Conservation (phyloP, 2,888 invertebrate genomes). For the Nezara viridula region DNA sequence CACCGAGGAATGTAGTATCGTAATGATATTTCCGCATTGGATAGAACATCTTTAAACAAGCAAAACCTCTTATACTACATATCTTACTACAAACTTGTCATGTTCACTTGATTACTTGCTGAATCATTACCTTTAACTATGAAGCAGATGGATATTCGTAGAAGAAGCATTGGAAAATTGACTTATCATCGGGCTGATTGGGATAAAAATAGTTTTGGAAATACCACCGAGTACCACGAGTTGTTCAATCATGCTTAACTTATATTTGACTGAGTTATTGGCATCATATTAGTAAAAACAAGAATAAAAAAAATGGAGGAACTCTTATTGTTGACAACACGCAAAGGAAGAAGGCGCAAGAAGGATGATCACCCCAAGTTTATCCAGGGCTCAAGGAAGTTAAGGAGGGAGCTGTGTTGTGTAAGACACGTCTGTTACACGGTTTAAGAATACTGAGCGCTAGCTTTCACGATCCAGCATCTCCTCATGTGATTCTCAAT, state of each 20-base stretch:
- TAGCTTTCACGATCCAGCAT: conserved; percentile 41
- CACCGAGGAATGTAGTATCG: not conserved
- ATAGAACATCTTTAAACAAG: not conserved
- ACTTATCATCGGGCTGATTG: not conserved
- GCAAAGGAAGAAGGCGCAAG: not conserved
- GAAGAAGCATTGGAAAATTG: too few relatives aligned
- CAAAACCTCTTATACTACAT: too few relatives aligned
- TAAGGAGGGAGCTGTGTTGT: not conserved
- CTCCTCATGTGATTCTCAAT: not conserved
- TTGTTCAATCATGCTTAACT: not conserved
- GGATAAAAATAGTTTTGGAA: not conserved
- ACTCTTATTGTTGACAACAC: not conserved
- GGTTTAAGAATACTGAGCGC: conserved; percentile 15
- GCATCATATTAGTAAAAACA: not conserved
- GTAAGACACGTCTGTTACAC: conserved; percentile 48
- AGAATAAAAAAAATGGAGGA: not conserved
- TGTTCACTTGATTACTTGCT: too few relatives aligned
- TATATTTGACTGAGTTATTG: not conserved
- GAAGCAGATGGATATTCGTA: too few relatives aligned
- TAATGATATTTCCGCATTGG: not conserved
- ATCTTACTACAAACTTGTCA: too few relatives aligned
- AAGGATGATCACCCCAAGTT: conserved; percentile 3
- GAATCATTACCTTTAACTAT: too few relatives aligned
- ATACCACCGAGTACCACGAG: not conserved
- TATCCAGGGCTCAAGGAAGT: conserved; percentile 36